Evolutionary conservation across 2,113 vertebrate genomes (phyloP).

Genomic region (Cranoglanis bouderius): DNA sequence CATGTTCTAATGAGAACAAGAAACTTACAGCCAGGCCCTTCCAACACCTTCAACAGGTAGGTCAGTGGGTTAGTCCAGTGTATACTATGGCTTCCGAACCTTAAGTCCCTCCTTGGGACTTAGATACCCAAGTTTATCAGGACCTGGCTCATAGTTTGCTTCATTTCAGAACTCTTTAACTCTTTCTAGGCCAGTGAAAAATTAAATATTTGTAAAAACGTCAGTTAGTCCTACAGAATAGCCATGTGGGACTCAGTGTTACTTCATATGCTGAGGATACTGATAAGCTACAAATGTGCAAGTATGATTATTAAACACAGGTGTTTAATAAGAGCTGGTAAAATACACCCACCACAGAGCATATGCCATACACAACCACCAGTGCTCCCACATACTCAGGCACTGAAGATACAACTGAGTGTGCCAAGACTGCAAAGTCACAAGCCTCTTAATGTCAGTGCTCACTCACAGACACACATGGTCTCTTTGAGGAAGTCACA

Average conservation of each 20-base stretch:
- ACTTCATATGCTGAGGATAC: background rate
- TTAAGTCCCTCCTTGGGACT: no score
- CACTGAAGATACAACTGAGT: background rate
- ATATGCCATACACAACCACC: background rate
- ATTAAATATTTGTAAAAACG: background rate
- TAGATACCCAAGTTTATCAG: background rate
- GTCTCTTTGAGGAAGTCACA: slow-evolving; percentile 50
- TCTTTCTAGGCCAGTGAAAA: background rate
- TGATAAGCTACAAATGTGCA: background rate
- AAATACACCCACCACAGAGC: slow-evolving; percentile 6
- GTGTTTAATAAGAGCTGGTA: background rate
- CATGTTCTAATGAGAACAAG: slow-evolving; percentile 10
- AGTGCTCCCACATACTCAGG: background rate
- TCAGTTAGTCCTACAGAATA: background rate
- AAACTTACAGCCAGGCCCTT: slow-evolving; percentile 7
- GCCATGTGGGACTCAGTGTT: background rate
- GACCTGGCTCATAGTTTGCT: background rate
- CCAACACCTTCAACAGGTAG: background rate
- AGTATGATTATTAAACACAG: background rate
- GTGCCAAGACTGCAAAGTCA: slow-evolving; percentile 24
- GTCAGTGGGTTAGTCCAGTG: background rate
- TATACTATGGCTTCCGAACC: background rate
- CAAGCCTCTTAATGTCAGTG: slow-evolving; percentile 46
- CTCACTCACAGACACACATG: slow-evolving; percentile 25
- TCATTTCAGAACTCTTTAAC: slow-evolving; percentile 17